Conservation (phyloP, 2,113 vertebrate species). For the Corythornis madagascariensis region DNA sequence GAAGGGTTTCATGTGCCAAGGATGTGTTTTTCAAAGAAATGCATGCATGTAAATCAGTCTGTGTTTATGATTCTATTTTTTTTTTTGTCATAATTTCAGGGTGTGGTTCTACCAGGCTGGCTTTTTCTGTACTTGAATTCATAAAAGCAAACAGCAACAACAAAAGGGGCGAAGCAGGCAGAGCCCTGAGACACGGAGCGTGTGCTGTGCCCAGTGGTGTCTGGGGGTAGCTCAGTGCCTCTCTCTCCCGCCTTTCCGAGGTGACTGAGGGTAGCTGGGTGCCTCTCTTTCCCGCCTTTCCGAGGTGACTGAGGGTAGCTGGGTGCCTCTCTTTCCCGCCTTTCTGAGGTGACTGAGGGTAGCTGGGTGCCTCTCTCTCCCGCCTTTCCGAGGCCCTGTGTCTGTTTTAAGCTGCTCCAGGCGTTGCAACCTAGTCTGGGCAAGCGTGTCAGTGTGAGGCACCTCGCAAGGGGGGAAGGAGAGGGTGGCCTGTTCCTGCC, state of each 20-base stretch:
- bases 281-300: background rate
- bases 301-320: too few relatives aligned
- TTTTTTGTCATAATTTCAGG: background rate
- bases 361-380: background rate
- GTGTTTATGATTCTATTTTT: background rate
- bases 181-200: background rate
- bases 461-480: conserved; percentile 1
- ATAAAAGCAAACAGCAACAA: background rate
- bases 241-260: too few relatives aligned
- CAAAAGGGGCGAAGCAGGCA: background rate
- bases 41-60: conserved; percentile 3
- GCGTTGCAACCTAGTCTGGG: background rate
- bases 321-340: too few relatives aligned
- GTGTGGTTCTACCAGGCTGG: background rate
- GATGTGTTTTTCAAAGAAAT: conserved; percentile 22
- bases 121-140: background rate
- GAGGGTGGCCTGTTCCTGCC: conserved; percentile 33
- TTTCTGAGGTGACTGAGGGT: background rate
- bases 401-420: conserved; percentile 36
- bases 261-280: background rate
- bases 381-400: background rate
- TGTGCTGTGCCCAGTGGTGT: background rate
- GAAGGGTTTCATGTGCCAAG: background rate
- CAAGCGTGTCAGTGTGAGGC: background rate
- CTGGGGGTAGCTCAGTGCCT: background rate